Evolutionary conservation across 1,140 invertebrate genomes (phyloP), one percentile per base, ranked within the genome.

Genomic region (Grapholita molesta): DNA sequence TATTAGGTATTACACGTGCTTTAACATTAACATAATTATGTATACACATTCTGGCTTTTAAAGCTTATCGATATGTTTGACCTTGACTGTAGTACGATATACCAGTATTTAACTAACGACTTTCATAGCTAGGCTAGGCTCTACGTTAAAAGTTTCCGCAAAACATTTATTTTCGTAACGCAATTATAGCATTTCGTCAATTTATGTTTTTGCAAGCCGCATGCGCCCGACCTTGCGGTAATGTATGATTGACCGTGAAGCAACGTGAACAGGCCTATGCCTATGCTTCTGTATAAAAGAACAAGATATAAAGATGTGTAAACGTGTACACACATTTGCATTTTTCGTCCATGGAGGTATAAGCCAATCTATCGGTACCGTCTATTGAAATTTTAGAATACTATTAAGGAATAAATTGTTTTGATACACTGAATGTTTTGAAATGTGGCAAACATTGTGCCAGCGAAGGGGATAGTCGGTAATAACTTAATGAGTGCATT

Each of bases 111-210:
- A n/a, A n/a, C n/a, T n/a, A n/a, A n/a, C n/a, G n/a, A n/a, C n/a
- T n/a, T n/a, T n/a, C n/a, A n/a, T n/a, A 48, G 12, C 15, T 42
- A 18, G 42, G 18, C 8, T n/a, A 48, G 42, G 42, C 18, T 21
- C 42, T 18, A 15, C 3, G 7, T 6, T 12, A 12, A 9, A 25
- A 28, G 24, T 61, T 61, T 61, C 55, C 55, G 28, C 15, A 61
- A 61, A 30, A 28, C 55, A 15, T 30, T 61, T 61, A 28, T 61
- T 61, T 61, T 61, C 55, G 55, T 61, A 61, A 55, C 8, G 24
- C 53, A 55, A 55, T 48, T 48, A 48, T 21, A 61, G 28, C 12
- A 61, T 61, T 61, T 61, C 55, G 55, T 23, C 55, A 32, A 61
- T 61, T 48, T 21, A 4, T 8, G 55, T 61, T 61, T 48, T 61